A percentile compares a stretch with the other conserved stretches of the same genome.
phyloP scores from a whole-genome alignment of 2,797 vertebrate species.

The Echeneis naucrates region DNA sequence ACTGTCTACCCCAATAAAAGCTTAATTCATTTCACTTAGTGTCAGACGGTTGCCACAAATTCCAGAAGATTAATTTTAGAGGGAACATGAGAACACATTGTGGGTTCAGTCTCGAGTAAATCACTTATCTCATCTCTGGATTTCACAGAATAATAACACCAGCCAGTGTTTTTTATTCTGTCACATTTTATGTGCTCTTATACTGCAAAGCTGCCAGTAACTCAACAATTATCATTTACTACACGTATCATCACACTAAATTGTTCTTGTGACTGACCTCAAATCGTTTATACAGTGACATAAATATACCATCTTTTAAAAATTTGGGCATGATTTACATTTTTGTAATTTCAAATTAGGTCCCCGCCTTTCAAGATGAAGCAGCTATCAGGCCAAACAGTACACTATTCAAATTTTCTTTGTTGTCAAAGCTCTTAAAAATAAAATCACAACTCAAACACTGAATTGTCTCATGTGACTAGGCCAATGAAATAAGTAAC shows the following conservation, averaged over 20 bases:
- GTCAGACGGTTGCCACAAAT: constrained; percentile 67
- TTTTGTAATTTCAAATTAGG: constrained; percentile 52
- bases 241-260: constrained; percentile 24
- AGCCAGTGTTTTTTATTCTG: constrained; percentile 59
- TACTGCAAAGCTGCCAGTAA: constrained; percentile 56
- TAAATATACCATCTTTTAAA: constrained; percentile 61
- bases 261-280: constrained; percentile 45
- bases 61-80: constrained; percentile 66
- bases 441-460: constrained; percentile 34
- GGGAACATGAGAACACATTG: constrained; percentile 32
- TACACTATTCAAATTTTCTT: constrained; percentile 11
- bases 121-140: constrained; percentile 62
- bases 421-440: constrained; percentile 24
- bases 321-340: constrained; percentile 45
- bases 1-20: constrained; percentile 58
- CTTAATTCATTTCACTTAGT: constrained; percentile 78
- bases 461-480: constrained; percentile 15
- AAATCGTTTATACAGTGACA: constrained; percentile 62
- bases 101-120: constrained; percentile 49
- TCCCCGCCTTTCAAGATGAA: constrained; percentile 30
- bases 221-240: constrained; percentile 61
- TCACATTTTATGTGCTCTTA: constrained; percentile 57
- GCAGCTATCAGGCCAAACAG: constrained; percentile 1
- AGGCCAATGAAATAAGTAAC: constrained; percentile 13
- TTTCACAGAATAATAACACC: constrained; percentile 54